Evolutionary conservation across 2,113 vertebrate species (phyloP).

Genomic region (Crotalus horridus): DNA sequence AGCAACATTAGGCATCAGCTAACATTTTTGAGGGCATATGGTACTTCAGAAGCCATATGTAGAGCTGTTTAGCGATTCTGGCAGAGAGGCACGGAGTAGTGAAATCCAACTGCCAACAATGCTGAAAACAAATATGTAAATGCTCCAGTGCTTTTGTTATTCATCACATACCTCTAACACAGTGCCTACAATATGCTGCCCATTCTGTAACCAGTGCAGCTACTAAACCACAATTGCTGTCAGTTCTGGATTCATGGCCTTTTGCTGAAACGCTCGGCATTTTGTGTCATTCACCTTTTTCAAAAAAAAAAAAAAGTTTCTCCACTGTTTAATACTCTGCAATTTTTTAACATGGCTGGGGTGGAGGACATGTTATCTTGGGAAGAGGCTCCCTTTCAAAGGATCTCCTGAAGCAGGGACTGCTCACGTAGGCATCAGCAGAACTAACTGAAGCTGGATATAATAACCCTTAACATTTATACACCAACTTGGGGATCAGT

Average conservation of each 20-base stretch:
- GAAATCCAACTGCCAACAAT: constrained; percentile 93
- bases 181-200: constrained; percentile 84
- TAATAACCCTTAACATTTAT: not conserved
- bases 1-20: constrained; percentile 82
- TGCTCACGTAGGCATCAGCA: not conserved
- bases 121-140: constrained; percentile 93
- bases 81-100: constrained; percentile 91
- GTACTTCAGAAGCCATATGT: constrained; percentile 99
- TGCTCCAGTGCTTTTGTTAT: constrained; percentile 91
- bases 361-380: not conserved
- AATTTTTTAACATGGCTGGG: not conserved
- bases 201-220: constrained; percentile 73
- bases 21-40: constrained; percentile 98
- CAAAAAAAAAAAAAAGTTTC: not conserved
- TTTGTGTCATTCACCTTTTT: constrained; percentile 29
- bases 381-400: not conserved
- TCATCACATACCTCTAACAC: constrained; percentile 83
- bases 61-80: constrained; percentile 99
- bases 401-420: not conserved
- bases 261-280: not conserved
- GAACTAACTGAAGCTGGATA: not conserved
- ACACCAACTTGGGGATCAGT: not conserved
- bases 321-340: not conserved
- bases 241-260: constrained; percentile 44
- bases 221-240: constrained; percentile 67